Evolutionary conservation across 1,140 invertebrate genomes (phyloP).

Genomic region (Eubasilissa regina): DNA sequence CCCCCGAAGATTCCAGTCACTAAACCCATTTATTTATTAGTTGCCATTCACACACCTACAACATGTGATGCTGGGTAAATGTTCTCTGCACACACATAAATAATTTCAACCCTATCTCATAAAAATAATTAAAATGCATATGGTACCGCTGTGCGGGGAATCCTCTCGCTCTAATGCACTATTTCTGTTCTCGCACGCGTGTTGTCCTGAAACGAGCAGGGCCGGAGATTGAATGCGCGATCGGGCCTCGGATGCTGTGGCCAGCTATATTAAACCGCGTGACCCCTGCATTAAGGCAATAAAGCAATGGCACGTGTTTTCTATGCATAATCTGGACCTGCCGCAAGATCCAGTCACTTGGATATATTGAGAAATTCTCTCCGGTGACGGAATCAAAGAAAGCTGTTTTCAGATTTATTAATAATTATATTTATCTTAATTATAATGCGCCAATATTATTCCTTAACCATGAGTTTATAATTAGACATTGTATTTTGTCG

Average conservation of each 20-base stretch:
- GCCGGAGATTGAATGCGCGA: slow-evolving; percentile 8
- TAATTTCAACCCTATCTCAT: slow-evolving; percentile 60
- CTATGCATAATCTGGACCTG: background rate
- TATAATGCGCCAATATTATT: too few relatives aligned
- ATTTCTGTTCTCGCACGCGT: slow-evolving; percentile 51
- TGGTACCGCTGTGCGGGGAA: slow-evolving; percentile 50
- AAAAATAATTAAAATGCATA: slow-evolving; percentile 60
- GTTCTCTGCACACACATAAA: slow-evolving; percentile 54
- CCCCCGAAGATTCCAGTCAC: background rate
- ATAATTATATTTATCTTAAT: too few relatives aligned
- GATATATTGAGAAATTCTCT: background rate
- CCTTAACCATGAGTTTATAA: too few relatives aligned
- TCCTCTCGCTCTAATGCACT: slow-evolving; percentile 55
- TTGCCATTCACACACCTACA: slow-evolving; percentile 46
- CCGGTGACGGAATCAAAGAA: too few relatives aligned
- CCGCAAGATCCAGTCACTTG: slow-evolving; percentile 12
- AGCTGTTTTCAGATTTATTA: too few relatives aligned
- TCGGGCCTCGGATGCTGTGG: slow-evolving; percentile 6
- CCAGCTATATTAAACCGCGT: slow-evolving; percentile 7
- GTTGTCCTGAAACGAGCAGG: slow-evolving; percentile 43
- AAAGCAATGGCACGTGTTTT: background rate
- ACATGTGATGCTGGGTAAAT: slow-evolving; percentile 46
- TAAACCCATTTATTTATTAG: slow-evolving; percentile 52
- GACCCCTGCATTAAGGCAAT: background rate
- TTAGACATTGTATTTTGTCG: too few relatives aligned